Percentiles rank a stretch among this genome's conserved stretches.
phyloP scores from a whole-genome alignment of 2,888 invertebrate genomes.

The Aleiodes testaceus region DNA sequence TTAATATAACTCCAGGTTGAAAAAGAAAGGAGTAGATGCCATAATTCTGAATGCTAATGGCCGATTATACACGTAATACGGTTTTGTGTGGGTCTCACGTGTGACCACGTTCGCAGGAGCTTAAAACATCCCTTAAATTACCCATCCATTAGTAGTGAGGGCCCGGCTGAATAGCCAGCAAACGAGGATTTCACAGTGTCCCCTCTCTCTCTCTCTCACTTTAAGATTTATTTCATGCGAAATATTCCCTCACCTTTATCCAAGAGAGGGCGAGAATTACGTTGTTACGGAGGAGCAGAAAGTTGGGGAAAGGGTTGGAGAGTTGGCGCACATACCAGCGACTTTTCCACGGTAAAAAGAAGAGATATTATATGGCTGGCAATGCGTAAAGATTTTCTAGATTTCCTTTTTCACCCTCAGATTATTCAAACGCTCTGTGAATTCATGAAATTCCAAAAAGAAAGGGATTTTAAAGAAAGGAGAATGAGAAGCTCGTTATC shows the following conservation, averaged over 20 bases:
- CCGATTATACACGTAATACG: slow-evolving; percentile 64
- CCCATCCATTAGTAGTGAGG: slow-evolving; percentile 67
- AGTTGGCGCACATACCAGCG: slow-evolving; percentile 35
- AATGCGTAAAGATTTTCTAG: slow-evolving; percentile 19
- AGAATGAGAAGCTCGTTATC: slow-evolving; percentile 57
- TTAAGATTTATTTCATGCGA: slow-evolving; percentile 71
- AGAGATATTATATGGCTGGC: not conserved
- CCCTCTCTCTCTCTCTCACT: slow-evolving; percentile 45
- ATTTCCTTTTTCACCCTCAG: slow-evolving; percentile 25
- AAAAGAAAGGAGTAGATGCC: slow-evolving; percentile 17
- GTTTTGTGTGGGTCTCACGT: slow-evolving; percentile 68
- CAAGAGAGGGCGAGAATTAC: slow-evolving; percentile 42
- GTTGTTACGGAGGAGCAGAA: slow-evolving; percentile 36
- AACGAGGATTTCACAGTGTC: slow-evolving; percentile 69
- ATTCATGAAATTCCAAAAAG: slow-evolving; percentile 34
- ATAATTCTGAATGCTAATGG: slow-evolving; percentile 70
- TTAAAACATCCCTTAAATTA: slow-evolving; percentile 73
- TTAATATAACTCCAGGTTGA: not conserved
- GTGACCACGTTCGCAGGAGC: slow-evolving; percentile 61
- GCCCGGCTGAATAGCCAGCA: slow-evolving; percentile 65
- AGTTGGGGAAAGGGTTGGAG: slow-evolving; percentile 39
- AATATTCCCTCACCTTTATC: slow-evolving; percentile 64
- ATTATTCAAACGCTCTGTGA: slow-evolving; percentile 30
- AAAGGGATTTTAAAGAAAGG: slow-evolving; percentile 31
- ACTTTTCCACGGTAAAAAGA: not conserved